phyloP scores from a whole-genome alignment of 1,140 invertebrate genomes.

The Zaprionus tsacasi region DNA sequence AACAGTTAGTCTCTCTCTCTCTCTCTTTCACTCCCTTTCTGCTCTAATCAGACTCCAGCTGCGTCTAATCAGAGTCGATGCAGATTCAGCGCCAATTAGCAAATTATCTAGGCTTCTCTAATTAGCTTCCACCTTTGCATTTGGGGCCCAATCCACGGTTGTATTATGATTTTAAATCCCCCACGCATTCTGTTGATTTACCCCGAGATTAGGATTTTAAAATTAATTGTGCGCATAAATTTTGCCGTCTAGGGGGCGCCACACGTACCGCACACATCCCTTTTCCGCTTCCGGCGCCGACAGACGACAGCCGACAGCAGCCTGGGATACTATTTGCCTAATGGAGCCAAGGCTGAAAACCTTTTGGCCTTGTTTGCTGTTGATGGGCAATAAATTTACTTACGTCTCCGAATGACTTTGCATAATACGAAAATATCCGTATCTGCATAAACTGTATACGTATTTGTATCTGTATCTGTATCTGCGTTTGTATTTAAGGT shows the following conservation, averaged over 20 bases:
- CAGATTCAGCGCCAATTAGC: conserved; percentile 57
- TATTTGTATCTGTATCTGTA: conserved; percentile 1
- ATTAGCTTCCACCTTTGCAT: conserved; percentile 55
- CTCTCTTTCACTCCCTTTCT: conserved; percentile 19
- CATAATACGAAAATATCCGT: conserved; percentile 60
- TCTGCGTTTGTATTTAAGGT: neutral
- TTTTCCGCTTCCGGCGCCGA: conserved; percentile 27
- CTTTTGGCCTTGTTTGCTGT: conserved; percentile 51
- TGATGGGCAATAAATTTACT: conserved; percentile 70
- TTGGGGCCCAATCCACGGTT: conserved; percentile 6
- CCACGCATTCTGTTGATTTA: conserved; percentile 42
- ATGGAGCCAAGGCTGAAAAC: conserved; percentile 49
- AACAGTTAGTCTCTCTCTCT: conserved; percentile 1
- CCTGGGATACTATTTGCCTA: conserved; percentile 39
- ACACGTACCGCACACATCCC: conserved; percentile 26
- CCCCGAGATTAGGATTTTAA: conserved; percentile 74
- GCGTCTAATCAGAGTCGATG: conserved; percentile 49
- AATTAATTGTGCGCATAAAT: conserved; percentile 82
- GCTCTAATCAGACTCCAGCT: conserved; percentile 36
- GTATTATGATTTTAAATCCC: conserved; percentile 36
- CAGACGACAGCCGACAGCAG: neutral
- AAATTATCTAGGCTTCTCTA: conserved; percentile 70
- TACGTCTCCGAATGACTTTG: conserved; percentile 70
- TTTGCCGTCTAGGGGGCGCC: conserved; percentile 38
- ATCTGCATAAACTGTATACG: conserved; percentile 14